Evolutionary conservation across 2,113 vertebrate genomes (phyloP).

Genomic region (Albula glossodonta): DNA sequence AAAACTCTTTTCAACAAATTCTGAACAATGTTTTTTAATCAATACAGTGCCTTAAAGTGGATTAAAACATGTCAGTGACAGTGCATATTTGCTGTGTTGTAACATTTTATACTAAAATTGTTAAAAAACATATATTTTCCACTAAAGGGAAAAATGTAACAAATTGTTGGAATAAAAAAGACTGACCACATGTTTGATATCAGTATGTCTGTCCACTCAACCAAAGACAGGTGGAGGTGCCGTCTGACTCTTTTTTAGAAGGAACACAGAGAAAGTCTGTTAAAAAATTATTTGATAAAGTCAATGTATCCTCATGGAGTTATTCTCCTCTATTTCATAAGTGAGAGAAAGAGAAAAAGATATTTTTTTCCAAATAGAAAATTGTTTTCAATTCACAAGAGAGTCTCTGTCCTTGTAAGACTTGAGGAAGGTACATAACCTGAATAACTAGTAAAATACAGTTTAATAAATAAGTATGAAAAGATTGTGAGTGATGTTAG

Average conservation of each 20-base stretch:
- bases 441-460: no score
- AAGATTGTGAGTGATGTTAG: no score
- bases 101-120: conserved; percentile 44
- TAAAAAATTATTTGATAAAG: no score
- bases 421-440: neutral
- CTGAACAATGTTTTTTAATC: conserved; percentile 6
- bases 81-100: conserved; percentile 42
- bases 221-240: neutral
- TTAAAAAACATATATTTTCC: conserved; percentile 36
- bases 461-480: no score
- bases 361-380: no score
- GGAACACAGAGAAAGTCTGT: no score
- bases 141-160: conserved; percentile 4
- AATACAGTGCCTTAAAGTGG: conserved; percentile 24
- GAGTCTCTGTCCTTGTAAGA: neutral
- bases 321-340: no score
- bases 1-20: neutral
- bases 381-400: neutral
- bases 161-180: conserved; percentile 16
- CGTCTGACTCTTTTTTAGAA: neutral
- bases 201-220: neutral
- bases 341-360: no score
- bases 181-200: conserved; percentile 12
- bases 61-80: conserved; percentile 39
- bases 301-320: no score